These are phyloP conservation scores for Apamea monoglypha DNA, from an alignment of 2,888 invertebrate genomes.

Conservation along the genomic window DNA sequence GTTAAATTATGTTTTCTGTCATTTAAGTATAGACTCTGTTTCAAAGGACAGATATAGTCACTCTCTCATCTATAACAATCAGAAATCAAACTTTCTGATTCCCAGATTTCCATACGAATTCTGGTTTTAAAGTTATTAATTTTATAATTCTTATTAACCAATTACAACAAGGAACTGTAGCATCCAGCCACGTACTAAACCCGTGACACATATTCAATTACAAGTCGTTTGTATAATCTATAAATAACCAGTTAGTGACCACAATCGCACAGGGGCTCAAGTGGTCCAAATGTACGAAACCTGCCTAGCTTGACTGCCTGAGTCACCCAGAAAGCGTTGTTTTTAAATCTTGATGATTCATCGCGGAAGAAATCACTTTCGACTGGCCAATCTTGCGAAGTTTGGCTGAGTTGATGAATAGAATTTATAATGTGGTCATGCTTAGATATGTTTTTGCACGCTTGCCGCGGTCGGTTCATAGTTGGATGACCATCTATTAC, in stretches of 20 bases:
- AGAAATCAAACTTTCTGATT: neutral
- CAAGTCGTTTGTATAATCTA: conserved; percentile 57
- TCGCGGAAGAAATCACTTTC: conserved; percentile 74
- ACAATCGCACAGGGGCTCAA: conserved; percentile 58
- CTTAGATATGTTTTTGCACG: conserved; percentile 12
- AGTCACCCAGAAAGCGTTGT: conserved; percentile 71
- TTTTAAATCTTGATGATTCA: conserved; percentile 70
- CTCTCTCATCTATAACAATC: neutral
- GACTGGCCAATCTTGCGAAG: conserved; percentile 52
- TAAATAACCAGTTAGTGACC: conserved; percentile 61
- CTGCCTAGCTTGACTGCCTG: conserved; percentile 62
- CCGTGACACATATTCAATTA: conserved; percentile 60
- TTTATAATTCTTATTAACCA: conserved; percentile 7
- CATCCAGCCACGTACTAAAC: conserved; percentile 38
- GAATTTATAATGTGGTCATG: conserved; percentile 51
- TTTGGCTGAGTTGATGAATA: conserved; percentile 50
- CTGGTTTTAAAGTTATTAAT: conserved; percentile 3
- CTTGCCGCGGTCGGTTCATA: neutral
- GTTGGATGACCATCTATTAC: neutral
- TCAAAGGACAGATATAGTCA: neutral
- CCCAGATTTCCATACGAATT: neutral
- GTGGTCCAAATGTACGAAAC: conserved; percentile 69
- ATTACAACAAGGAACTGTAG: conserved; percentile 30
- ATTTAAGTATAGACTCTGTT: neutral
- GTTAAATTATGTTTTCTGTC: neutral